Base-by-base conservation (phyloP, 2,113 vertebrate species). In the Takifugu bimaculatus region DNA sequence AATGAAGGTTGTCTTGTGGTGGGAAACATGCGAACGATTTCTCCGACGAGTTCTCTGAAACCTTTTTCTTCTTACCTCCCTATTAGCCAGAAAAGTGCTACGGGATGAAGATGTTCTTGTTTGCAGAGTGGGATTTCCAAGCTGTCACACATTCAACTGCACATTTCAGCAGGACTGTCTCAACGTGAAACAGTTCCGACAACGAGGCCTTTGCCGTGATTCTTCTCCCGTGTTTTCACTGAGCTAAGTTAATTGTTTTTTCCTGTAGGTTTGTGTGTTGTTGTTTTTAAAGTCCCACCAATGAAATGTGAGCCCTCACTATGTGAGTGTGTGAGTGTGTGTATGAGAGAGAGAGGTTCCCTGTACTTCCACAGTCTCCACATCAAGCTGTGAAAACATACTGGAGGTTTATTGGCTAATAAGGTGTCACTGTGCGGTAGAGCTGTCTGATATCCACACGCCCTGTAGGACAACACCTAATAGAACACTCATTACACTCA, bases 351-450 rank as follows among this genome's bases (percentile, higher is more conserved):
- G 35, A 39, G 35, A 39, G 72, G 81, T 80, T 83, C 80, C 79
- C 78, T 82, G 75, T 66, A 92, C 92, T 93, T 82, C 92, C 92
- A 56, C 67, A 78, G 79, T 84, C 81, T 75, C 93, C 79, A 76
- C 73, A 79, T 75, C 90, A 95, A 96, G 95, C 94, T 96, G 94
- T 94, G 91, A 93, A 96, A 97, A 97, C 94, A 96, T 70, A 56
- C 87, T 60, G n/a, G 81, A 85, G 85, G 91, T 94, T 94, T 95
- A 77, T 93, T 92, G 93, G 92, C 93, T 93, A 94, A 92, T 84
- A 93, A 85, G 91, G 93, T 94, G 92, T 92, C 92, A 91, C 88
- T 89, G 92, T 91, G 73, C 13, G 6, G 75, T 77, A 39, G 65
- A 79, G 68, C 64, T 75, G 75, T 80, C 75, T 70, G 79, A 82